Conservation (phyloP, 2,113 vertebrate species). For the Nibea albiflora region DNA sequence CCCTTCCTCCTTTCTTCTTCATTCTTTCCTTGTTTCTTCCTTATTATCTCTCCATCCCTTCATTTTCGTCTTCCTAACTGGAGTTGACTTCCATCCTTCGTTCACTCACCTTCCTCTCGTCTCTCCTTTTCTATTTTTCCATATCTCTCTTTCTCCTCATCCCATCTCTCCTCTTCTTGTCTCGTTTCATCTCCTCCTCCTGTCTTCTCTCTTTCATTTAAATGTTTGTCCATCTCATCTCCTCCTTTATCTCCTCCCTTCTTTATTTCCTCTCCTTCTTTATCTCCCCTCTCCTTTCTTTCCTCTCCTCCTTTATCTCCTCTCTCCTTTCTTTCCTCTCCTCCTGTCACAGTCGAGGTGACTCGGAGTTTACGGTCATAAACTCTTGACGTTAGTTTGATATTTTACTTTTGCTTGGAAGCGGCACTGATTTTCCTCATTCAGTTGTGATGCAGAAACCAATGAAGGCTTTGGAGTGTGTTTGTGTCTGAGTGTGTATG, state of each 20-base stretch:
- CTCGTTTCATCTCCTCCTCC: neutral
- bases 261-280: neutral
- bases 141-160: too few species aligned
- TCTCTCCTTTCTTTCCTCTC: neutral
- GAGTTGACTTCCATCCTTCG: neutral
- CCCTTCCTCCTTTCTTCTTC: too few species aligned
- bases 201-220: too few species aligned
- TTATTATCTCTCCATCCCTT: neutral
- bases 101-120: neutral
- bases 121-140: neutral
- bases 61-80: neutral
- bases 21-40: neutral
- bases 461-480: constrained; percentile 6
- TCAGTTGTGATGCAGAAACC: constrained; percentile 44
- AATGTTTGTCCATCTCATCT: neutral
- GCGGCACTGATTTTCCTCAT: constrained; percentile 45
- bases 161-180: too few species aligned
- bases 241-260: neutral
- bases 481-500: constrained; percentile 12
- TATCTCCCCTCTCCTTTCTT: neutral
- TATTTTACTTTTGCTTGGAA: constrained; percentile 66
- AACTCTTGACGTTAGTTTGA: constrained; percentile 63
- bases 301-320: neutral
- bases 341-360: constrained; percentile 42
- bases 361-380: constrained; percentile 66